Base-by-base conservation (phyloP, 2,888 invertebrate species). In the Rhingia campestris region DNA sequence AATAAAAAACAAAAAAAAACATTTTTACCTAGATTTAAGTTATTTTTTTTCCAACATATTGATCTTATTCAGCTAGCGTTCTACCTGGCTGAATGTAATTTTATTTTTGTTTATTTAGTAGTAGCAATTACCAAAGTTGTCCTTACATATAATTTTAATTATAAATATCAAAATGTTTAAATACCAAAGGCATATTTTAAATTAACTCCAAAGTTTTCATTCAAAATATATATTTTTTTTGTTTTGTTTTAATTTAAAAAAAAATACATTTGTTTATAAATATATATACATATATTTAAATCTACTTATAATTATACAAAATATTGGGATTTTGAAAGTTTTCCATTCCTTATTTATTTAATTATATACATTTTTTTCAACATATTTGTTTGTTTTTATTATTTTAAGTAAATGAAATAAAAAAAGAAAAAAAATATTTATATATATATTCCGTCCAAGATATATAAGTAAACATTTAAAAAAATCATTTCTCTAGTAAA, bases 371-470 rank as follows among this genome's bases (percentile, higher is more conserved):
- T 54, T 75, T 75, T 73, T 53, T 59, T 54, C 74, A 22, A 22
- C 45, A 9, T 12, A 66, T 73, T 81, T 39, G 70, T 81, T 82
- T 70, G 22, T 85, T 70, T 86, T 86, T 81, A 81, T 86, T 79
- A 76, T 86, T 82, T 86, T 67, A 86, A 88, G 87, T 87, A 85
- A 87, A 86, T 88, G 41, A 87, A 87, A 85, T n/a, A n/a, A 22
- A 22, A 22, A 67, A n/a, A 72, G 70, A 45, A 35, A 69, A 75
- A 84, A 77, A 64, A 86, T 84, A 86, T 85, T 85, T 87, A 88
- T 88, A 88, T 88, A 88, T 89, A 90, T 90, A 90, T 89, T 90
- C 90, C 90, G 90, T 90, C 90, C 90, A 90, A 90, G 88, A 88
- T 72, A 81, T 85, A 64, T 77, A 85, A 86, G 86, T 84, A 86